Conservation (phyloP, 2,797 vertebrate species). For the Lutjanus campechanus region DNA sequence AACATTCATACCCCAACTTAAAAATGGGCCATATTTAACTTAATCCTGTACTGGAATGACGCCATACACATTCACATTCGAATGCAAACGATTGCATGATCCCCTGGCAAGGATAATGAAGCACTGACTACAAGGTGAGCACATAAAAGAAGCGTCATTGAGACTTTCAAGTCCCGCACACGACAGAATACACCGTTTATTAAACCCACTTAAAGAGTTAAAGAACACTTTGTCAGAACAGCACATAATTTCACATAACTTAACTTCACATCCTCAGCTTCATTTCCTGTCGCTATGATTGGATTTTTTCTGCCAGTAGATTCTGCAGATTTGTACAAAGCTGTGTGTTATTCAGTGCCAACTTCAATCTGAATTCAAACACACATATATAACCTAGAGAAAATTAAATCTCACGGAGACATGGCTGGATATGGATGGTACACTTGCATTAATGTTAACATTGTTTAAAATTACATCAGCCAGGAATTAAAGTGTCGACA, state of each 20-base stretch:
- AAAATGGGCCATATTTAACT: conserved; percentile 10
- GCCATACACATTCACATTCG: not conserved
- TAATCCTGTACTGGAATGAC: conserved; percentile 13
- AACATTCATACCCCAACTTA: conserved; percentile 5
- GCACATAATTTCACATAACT: not conserved
- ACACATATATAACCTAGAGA: conserved; percentile 47
- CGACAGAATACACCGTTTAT: conserved; percentile 1
- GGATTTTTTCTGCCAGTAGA: conserved; percentile 24
- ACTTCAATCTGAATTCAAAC: conserved; percentile 49
- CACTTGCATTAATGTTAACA: conserved; percentile 76
- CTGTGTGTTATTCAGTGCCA: conserved; percentile 32
- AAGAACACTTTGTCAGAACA: conserved; percentile 2
- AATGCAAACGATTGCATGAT: no score
- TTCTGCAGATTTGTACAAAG: conserved; percentile 7
- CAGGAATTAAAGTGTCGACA: conserved; percentile 60
- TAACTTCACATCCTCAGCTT: conserved; percentile 15
- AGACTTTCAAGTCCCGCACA: conserved; percentile 14
- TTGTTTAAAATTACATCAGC: conserved; percentile 73
- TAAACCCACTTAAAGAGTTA: conserved; percentile 15
- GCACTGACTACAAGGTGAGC: not conserved
- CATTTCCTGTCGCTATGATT: conserved; percentile 13
- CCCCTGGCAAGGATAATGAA: not conserved
- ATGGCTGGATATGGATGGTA: conserved; percentile 63
- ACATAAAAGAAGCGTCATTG: not conserved
- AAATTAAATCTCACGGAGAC: conserved; percentile 72